Base-by-base conservation (phyloP, 2,888 invertebrate genomes). In the Oasisia sp. region DNA sequence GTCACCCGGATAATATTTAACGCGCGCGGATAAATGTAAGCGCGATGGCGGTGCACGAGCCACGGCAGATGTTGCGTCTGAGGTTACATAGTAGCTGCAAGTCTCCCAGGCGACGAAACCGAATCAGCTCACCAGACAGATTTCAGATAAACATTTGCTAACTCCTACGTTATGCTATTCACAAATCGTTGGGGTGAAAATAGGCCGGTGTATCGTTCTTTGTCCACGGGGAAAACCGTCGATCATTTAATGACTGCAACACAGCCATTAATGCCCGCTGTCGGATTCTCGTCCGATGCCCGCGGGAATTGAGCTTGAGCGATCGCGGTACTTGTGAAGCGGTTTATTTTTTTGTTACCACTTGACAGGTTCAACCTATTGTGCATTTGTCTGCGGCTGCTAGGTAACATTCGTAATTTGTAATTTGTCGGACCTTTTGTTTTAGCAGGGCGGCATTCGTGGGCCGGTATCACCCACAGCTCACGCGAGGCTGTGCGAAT, bases 81-180 rank as follows among this genome's bases (percentile, higher is more conserved):
- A 27, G 74, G 74, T 74, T 27, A 74, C 74, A 7, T 74, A 7
- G 74, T 74, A n/a, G 74, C n/a, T 19, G 74, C 27, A 19, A 7
- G 74, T n/a, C n/a, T 74, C 14, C 74, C 38, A 38, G 38, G 38
- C 38, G 38, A 3, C 27, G 74, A 27, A 74, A 74, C n/a, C n/a
- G 74, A 74, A 74, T 74, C n/a, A 74, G 74, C 74, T 19, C n/a
- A n/a, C 27, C n/a, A 7, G 74, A n/a, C 74, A 74, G 74, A 74
- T 74, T 27, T 74, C 74, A 74, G 74, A 74, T 74, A n/a, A 74
- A 74, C 74, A 74, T 74, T 74, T 74, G 74, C 74, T 74, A 74
- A 74, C 27, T 74, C 74, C 74, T 7, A 74, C 74, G n/a, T 27
- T 74, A 74, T 74, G 74, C 74, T 19, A 74, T 74, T 74, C 14